Evolutionary conservation across 2,888 invertebrate genomes (phyloP).

Genomic region (Zygogramma bicolorata): DNA sequence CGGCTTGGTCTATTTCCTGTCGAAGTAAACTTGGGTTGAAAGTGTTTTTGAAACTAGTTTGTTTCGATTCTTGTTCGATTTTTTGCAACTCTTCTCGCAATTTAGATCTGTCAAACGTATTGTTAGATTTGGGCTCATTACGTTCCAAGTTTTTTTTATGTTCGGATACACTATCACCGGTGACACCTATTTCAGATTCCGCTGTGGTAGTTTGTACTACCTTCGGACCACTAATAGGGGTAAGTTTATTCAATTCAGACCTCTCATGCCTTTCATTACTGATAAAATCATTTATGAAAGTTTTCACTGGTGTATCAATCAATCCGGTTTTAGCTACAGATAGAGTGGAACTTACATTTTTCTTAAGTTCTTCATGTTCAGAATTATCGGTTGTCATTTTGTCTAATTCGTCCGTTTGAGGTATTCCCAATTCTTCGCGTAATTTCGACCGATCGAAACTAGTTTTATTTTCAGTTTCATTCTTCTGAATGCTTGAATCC

Average conservation of each 20-base stretch:
- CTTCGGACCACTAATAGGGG: background rate
- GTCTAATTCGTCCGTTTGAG: conserved; percentile 6
- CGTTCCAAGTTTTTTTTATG: too few species aligned
- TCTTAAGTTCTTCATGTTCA: background rate
- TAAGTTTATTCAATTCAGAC: background rate
- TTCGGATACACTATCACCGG: too few species aligned
- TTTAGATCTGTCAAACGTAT: conserved; percentile 46
- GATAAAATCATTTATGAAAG: conserved; percentile 38
- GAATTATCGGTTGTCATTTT: background rate
- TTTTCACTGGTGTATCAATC: conserved; percentile 30
- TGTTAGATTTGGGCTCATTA: background rate
- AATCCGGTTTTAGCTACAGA: conserved; percentile 31
- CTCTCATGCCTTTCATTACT: conserved; percentile 20
- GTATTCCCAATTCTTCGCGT: background rate
- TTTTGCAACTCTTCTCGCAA: conserved; percentile 42
- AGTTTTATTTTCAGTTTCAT: background rate
- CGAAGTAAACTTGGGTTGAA: conserved; percentile 44
- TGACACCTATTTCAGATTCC: background rate
- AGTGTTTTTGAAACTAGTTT: conserved; percentile 37
- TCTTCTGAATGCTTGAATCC: background rate
- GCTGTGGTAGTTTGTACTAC: background rate
- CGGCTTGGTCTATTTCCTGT: conserved; percentile 48
- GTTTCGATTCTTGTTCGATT: conserved; percentile 38
- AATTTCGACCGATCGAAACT: background rate
- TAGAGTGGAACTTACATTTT: conserved; percentile 23